Conservation (phyloP, 2,797 vertebrate genomes). For the Darevskia mixta region DNA sequence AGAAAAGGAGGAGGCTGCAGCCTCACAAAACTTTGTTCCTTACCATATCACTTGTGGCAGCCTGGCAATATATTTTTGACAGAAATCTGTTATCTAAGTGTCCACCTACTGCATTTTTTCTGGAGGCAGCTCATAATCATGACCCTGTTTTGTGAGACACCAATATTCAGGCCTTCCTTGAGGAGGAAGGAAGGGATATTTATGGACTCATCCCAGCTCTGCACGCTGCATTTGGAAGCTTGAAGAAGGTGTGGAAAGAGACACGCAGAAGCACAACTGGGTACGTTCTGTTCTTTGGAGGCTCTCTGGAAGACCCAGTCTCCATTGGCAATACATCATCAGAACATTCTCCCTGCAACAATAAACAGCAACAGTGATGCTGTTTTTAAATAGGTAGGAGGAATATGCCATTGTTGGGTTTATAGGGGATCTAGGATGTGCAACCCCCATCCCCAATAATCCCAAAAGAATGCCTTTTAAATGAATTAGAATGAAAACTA, state of each 20-base stretch:
- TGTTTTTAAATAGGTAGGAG: conserved; percentile 1
- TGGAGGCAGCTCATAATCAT: neutral
- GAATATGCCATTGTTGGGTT: neutral
- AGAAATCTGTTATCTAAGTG: neutral
- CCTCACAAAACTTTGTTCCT: neutral
- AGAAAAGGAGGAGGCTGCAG: neutral
- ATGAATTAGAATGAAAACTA: neutral
- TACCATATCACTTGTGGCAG: neutral
- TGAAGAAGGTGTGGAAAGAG: neutral
- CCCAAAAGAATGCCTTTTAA: too few species aligned
- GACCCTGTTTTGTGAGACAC: neutral
- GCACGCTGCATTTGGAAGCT: neutral
- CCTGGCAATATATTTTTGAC: neutral
- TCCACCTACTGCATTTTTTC: neutral
- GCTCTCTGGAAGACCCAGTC: neutral
- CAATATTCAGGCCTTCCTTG: neutral
- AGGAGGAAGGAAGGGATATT: neutral
- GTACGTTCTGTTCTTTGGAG: neutral
- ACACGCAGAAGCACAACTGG: neutral
- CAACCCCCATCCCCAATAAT: neutral
- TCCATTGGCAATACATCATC: neutral
- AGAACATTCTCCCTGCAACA: neutral
- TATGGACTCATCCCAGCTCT: neutral
- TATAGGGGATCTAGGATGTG: neutral
- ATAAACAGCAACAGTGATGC: conserved; percentile 1